These are phyloP conservation scores for Podarcis cretensis DNA, from an alignment of 2,113 vertebrate genomes.

Conservation along the genomic window DNA sequence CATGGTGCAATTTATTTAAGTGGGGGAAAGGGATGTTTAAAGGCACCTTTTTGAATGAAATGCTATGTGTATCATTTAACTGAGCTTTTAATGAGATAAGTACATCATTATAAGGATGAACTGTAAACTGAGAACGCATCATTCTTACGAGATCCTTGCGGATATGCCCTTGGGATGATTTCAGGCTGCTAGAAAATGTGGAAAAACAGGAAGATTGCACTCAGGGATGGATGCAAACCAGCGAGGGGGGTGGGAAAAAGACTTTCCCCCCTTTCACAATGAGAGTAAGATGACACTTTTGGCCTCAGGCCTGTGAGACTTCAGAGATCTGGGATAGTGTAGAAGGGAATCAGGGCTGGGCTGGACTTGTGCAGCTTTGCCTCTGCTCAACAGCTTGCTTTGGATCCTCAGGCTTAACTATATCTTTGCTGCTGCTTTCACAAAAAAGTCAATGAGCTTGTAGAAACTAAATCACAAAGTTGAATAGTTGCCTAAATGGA, in stretches of 20 bases:
- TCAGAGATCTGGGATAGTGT: slow-evolving; percentile 70
- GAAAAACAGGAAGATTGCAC: slow-evolving; percentile 78
- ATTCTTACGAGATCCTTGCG: slow-evolving; percentile 66
- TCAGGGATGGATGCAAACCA: slow-evolving; percentile 70
- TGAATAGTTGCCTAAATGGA: neutral
- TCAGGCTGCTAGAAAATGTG: slow-evolving; percentile 78
- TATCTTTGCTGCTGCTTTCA: slow-evolving; percentile 37
- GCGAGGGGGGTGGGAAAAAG: slow-evolving; percentile 71
- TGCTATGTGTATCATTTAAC: slow-evolving; percentile 59
- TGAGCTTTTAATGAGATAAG: slow-evolving; percentile 67
- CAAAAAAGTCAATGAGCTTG: slow-evolving; percentile 24
- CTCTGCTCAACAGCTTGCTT: slow-evolving; percentile 46
- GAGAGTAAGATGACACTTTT: slow-evolving; percentile 76
- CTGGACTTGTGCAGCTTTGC: slow-evolving; percentile 54
- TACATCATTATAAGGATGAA: slow-evolving; percentile 57
- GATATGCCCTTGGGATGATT: slow-evolving; percentile 71
- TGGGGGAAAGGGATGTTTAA: slow-evolving; percentile 45
- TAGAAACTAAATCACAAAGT: neutral
- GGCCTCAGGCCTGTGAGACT: slow-evolving; percentile 72
- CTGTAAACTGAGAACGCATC: slow-evolving; percentile 66
- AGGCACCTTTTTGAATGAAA: slow-evolving; percentile 63
- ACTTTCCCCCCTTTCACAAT: slow-evolving; percentile 72
- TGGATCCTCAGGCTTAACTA: slow-evolving; percentile 57
- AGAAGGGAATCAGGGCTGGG: slow-evolving; percentile 73
- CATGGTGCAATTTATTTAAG: slow-evolving; percentile 57